A percentile compares a stretch with the other conserved stretches of the same genome.
Evolutionary conservation across 2,113 vertebrate genomes (phyloP).

Genomic region (Oplegnathus fasciatus): DNA sequence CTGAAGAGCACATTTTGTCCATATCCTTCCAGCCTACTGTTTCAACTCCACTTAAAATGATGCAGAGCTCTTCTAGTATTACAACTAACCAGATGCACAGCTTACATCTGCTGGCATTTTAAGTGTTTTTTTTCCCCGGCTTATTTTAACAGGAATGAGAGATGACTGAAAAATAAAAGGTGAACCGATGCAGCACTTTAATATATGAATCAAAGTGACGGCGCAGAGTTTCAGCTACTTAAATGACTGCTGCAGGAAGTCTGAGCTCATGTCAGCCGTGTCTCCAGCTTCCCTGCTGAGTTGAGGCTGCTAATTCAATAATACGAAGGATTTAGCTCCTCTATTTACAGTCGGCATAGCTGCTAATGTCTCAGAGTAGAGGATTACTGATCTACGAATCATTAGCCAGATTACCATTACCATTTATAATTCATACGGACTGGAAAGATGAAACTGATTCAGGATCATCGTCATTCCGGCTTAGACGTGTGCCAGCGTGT

Average conservation of each 20-base stretch:
- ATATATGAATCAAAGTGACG: slow-evolving; percentile 5
- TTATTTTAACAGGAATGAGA: not conserved
- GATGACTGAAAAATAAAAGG: not conserved
- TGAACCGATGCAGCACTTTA: not conserved
- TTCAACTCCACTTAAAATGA: slow-evolving; percentile 20
- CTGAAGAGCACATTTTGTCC: slow-evolving; percentile 6
- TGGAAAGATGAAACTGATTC: slow-evolving; percentile 49
- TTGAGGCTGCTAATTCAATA: slow-evolving; percentile 68
- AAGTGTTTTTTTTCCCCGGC: not conserved
- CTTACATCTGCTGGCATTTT: slow-evolving; percentile 3
- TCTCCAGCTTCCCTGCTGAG: slow-evolving; percentile 63
- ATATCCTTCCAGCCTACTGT: not conserved
- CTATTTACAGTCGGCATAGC: slow-evolving; percentile 70
- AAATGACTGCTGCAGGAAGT: slow-evolving; percentile 26
- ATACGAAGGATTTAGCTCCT: slow-evolving; percentile 70
- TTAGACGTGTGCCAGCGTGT: slow-evolving; percentile 14
- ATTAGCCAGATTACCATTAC: slow-evolving; percentile 61
- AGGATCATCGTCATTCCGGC: slow-evolving; percentile 29
- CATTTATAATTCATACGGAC: slow-evolving; percentile 53
- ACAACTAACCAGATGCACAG: not conserved
- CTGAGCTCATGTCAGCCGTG: slow-evolving; percentile 42
- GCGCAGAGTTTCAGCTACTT: slow-evolving; percentile 21
- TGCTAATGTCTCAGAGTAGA: slow-evolving; percentile 59
- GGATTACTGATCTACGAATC: slow-evolving; percentile 56
- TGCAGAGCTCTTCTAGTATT: slow-evolving; percentile 19